Percentiles rank a stretch among this genome's conserved stretches.
These are phyloP conservation scores for Diorhabda carinulata DNA, from an alignment of 1,140 invertebrate genomes.

Conservation along the genomic window DNA sequence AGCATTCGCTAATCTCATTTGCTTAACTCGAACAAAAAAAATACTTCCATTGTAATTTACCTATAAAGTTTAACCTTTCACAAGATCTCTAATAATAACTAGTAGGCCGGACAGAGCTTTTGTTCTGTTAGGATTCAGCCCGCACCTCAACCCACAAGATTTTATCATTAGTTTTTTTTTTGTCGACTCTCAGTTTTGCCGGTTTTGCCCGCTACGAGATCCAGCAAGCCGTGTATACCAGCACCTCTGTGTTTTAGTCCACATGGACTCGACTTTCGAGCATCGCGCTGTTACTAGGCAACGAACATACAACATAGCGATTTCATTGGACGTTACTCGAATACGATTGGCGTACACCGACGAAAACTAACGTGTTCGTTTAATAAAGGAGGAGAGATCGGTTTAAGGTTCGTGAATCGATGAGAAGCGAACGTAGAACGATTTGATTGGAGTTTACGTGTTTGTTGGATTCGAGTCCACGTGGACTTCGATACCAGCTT, in stretches of 20 bases:
- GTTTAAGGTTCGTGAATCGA: slow-evolving; percentile 25
- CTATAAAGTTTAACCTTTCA: slow-evolving; percentile 40
- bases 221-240: slow-evolving; percentile 46
- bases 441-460: slow-evolving; percentile 28
- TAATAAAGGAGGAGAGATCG: slow-evolving; percentile 33
- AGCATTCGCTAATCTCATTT: slow-evolving; percentile 1
- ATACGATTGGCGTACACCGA: slow-evolving; percentile 23
- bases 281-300: slow-evolving; percentile 37
- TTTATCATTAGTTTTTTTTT: slow-evolving; percentile 47
- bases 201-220: slow-evolving; percentile 45
- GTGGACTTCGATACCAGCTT: slow-evolving; percentile 42
- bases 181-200: slow-evolving; percentile 49
- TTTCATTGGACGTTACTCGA: slow-evolving; percentile 18
- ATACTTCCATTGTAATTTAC: slow-evolving; percentile 42
- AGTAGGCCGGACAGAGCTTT: slow-evolving; percentile 43
- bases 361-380: slow-evolving; percentile 37
- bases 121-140: slow-evolving; percentile 44
- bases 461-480: slow-evolving; percentile 34
- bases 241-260: slow-evolving; percentile 42
- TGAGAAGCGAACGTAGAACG: not conserved
- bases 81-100: slow-evolving; percentile 41
- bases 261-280: slow-evolving; percentile 41
- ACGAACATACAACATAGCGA: slow-evolving; percentile 31
- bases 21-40: slow-evolving; percentile 21
- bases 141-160: slow-evolving; percentile 46